These are phyloP conservation scores for Vireo altiloquus DNA, from an alignment of 2,113 vertebrate species.

Conservation along the genomic window DNA sequence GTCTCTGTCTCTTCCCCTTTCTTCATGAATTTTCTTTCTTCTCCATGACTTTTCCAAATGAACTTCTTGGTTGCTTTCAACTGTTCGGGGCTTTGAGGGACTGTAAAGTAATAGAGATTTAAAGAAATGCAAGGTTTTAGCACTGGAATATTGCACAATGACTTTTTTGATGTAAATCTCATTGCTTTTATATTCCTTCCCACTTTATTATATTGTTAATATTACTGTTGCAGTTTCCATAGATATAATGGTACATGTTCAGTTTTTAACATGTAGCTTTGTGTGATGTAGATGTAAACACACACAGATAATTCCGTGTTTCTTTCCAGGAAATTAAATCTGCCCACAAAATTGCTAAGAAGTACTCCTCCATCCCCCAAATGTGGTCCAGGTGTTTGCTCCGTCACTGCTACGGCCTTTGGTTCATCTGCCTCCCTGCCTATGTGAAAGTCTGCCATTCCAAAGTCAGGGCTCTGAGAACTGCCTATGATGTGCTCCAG, in stretches of 20 bases:
- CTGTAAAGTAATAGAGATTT: neutral
- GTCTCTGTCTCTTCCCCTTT: fast-evolving
- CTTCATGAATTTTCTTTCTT: neutral
- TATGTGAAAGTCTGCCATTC: conserved; percentile 91
- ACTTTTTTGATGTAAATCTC: neutral
- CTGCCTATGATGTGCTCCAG: conserved; percentile 90
- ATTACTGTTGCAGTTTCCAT: neutral
- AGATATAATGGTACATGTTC: neutral
- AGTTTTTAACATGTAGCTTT: neutral
- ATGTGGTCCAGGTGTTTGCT: conserved; percentile 98
- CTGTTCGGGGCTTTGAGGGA: neutral
- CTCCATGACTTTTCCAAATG: neutral
- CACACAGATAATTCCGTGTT: neutral
- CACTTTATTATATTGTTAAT: neutral
- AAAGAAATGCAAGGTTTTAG: neutral
- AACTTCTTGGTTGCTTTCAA: neutral
- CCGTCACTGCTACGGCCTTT: conserved; percentile 92
- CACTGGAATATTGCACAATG: neutral
- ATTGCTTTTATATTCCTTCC: neutral
- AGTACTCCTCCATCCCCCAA: conserved; percentile 91
- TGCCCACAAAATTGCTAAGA: conserved; percentile 93
- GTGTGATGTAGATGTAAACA: neutral
- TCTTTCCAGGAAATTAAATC: conserved; percentile 90
- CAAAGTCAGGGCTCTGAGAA: conserved; percentile 91
- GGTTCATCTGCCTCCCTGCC: conserved; percentile 97